Percentiles rank a stretch among this genome's conserved stretches.
Evolutionary conservation across 1,140 invertebrate genomes (phyloP).

Genomic region (Venustaconcha ellipsiformis): DNA sequence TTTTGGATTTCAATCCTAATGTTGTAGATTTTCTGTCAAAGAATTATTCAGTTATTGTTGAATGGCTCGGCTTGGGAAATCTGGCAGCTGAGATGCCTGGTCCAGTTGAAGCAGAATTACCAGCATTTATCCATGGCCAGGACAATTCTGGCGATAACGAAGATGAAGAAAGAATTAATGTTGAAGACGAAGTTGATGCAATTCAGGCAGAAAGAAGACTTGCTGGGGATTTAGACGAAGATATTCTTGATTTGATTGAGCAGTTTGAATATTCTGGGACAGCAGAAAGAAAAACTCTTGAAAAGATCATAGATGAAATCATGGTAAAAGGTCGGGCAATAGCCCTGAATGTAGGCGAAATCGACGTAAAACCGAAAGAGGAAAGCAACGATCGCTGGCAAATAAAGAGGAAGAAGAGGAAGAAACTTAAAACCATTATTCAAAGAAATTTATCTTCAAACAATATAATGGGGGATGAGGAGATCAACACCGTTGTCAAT

Average conservation of each 20-base stretch:
- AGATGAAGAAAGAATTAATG: conserved; percentile 11
- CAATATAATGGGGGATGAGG: conserved; percentile 38
- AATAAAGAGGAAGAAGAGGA: conserved; percentile 23
- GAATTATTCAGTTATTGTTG: conserved; percentile 24
- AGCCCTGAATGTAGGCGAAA: conserved; percentile 19
- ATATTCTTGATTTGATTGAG: conserved; percentile 5
- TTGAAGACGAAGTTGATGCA: conserved; percentile 24
- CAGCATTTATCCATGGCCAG: neutral
- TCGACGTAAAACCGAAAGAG: conserved; percentile 18
- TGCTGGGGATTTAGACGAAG: conserved; percentile 25
- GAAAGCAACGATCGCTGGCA: conserved; percentile 12
- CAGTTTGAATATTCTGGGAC: too few species aligned
- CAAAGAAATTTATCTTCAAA: conserved; percentile 21
- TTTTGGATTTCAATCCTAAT: conserved; percentile 12
- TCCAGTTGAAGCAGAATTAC: neutral
- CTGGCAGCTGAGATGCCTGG: conserved; percentile 1
- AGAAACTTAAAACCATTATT: conserved; percentile 22
- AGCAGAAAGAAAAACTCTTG: too few species aligned
- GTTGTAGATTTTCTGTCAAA: neutral
- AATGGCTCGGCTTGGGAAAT: conserved; percentile 39
- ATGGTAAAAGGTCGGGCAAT: neutral
- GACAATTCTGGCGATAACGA: neutral
- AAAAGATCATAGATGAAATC: too few species aligned
- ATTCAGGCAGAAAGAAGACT: conserved; percentile 22
- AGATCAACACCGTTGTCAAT: conserved; percentile 32